phyloP scores from a whole-genome alignment of 1,140 invertebrate species.

The Phocides pigmalion region DNA sequence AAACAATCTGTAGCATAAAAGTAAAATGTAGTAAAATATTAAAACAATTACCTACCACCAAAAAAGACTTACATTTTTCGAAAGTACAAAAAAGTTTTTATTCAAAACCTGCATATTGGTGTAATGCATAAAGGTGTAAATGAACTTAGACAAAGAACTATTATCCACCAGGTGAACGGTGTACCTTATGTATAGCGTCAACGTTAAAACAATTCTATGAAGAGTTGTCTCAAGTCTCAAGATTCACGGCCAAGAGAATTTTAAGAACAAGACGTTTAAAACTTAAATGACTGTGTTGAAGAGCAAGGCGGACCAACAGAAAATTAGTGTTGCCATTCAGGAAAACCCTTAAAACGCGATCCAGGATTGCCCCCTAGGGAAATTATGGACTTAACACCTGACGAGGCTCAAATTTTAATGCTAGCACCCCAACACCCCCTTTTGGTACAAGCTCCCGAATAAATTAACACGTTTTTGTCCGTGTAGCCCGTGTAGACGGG shows the following conservation, averaged over 20 bases:
- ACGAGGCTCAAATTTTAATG: slow-evolving; percentile 81
- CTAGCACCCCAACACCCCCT: slow-evolving; percentile 48
- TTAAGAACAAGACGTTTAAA: slow-evolving; percentile 22
- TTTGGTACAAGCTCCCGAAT: slow-evolving; percentile 60
- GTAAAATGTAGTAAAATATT: too few relatives aligned
- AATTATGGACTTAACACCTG: slow-evolving; percentile 83
- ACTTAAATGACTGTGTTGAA: slow-evolving; percentile 14
- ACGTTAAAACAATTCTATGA: not conserved
- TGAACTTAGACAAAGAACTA: too few relatives aligned
- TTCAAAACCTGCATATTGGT: too few relatives aligned
- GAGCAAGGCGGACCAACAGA: slow-evolving; percentile 42
- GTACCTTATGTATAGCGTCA: too few relatives aligned
- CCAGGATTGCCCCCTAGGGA: slow-evolving; percentile 75
- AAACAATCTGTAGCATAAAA: too few relatives aligned
- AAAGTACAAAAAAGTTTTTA: too few relatives aligned
- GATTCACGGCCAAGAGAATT: slow-evolving; percentile 13
- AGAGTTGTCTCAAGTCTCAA: slow-evolving; percentile 1
- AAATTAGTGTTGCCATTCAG: slow-evolving; percentile 74
- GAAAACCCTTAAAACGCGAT: slow-evolving; percentile 80
- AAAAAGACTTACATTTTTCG: too few relatives aligned
- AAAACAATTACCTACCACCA: too few relatives aligned
- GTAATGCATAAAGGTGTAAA: too few relatives aligned
- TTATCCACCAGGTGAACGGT: too few relatives aligned
- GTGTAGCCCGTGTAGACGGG: slow-evolving; percentile 7
- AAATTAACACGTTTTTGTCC: slow-evolving; percentile 64